Conservation (phyloP, 1,140 invertebrate species). For the Tenebrio molitor region DNA sequence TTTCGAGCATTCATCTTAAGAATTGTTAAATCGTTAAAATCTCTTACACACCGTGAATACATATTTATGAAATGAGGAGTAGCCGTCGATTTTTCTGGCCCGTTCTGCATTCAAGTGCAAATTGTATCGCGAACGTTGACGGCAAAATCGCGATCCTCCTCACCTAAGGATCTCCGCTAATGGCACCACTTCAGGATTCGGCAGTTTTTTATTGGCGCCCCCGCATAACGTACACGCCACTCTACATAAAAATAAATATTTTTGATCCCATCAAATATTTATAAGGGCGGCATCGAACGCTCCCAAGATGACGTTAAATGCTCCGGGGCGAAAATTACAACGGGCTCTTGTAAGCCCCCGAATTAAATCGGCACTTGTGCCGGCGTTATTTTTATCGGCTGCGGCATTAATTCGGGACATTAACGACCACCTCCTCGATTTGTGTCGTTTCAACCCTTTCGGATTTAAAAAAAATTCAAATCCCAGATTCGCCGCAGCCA, state of each 20-base stretch:
- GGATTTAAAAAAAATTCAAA: no score
- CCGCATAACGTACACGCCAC: slow-evolving; percentile 1
- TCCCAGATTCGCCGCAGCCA: no score
- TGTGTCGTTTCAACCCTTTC: slow-evolving; percentile 33
- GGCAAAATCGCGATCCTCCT: slow-evolving; percentile 13
- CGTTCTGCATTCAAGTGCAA: slow-evolving; percentile 28
- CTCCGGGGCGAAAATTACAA: slow-evolving; percentile 1
- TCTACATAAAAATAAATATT: slow-evolving; percentile 25
- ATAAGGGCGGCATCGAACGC: neutral
- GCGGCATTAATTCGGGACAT: neutral
- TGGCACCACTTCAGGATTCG: slow-evolving; percentile 5
- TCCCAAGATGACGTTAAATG: slow-evolving; percentile 10
- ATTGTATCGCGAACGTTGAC: slow-evolving; percentile 25
- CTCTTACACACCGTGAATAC: slow-evolving; percentile 30
- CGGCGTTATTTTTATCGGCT: neutral
- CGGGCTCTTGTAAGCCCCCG: slow-evolving; percentile 4
- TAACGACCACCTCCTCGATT: neutral
- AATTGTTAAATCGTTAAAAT: slow-evolving; percentile 41
- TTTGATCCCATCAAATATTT: slow-evolving; percentile 25
- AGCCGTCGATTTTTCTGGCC: slow-evolving; percentile 1
- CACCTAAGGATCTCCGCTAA: neutral
- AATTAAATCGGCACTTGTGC: slow-evolving; percentile 20
- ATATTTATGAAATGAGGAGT: slow-evolving; percentile 31
- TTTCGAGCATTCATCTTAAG: slow-evolving; percentile 39
- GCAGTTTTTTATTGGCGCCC: neutral